These are phyloP conservation scores for Eupithecia subumbrata DNA, from an alignment of 2,888 invertebrate genomes.

Conservation along the genomic window DNA sequence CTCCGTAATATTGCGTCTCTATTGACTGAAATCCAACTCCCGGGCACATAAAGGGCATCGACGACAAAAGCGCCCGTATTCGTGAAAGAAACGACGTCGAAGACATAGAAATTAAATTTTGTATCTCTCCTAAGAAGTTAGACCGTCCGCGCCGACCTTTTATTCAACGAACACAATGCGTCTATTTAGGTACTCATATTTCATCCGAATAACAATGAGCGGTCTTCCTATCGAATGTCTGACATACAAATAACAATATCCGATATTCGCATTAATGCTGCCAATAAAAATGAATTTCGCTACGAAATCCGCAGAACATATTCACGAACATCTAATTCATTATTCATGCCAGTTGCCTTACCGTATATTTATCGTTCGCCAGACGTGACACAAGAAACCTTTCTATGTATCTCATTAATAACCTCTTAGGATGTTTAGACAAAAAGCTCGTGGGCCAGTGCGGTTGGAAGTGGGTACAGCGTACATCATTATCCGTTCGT, in stretches of 20 bases:
- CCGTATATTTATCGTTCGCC: constrained; percentile 58
- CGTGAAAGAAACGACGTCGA: constrained; percentile 64
- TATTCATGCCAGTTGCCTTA: constrained; percentile 50
- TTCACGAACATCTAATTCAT: constrained; percentile 47
- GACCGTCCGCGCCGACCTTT: constrained; percentile 60
- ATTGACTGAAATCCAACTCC: constrained; percentile 68
- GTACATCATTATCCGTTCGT: constrained; percentile 66
- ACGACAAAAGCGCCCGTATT: constrained; percentile 62
- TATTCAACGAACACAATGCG: constrained; percentile 73
- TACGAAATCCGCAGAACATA: constrained; percentile 42
- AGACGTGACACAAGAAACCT: constrained; percentile 60
- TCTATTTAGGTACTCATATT: constrained; percentile 67
- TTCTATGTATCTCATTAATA: constrained; percentile 65
- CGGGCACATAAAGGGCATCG: constrained; percentile 69
- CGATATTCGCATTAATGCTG: constrained; percentile 43
- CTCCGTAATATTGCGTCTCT: constrained; percentile 68
- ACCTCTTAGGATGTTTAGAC: constrained; percentile 64
- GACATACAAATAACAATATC: constrained; percentile 59
- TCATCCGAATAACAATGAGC: constrained; percentile 73
- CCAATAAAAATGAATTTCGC: constrained; percentile 46
- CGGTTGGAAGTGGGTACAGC: constrained; percentile 45
- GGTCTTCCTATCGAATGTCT: constrained; percentile 67
- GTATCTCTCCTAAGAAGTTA: constrained; percentile 68
- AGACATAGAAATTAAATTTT: constrained; percentile 77
- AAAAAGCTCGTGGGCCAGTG: constrained; percentile 61